Evolutionary conservation across 2,797 vertebrate genomes (phyloP).

Genomic region (Tokudaia tokunoshimensis): DNA sequence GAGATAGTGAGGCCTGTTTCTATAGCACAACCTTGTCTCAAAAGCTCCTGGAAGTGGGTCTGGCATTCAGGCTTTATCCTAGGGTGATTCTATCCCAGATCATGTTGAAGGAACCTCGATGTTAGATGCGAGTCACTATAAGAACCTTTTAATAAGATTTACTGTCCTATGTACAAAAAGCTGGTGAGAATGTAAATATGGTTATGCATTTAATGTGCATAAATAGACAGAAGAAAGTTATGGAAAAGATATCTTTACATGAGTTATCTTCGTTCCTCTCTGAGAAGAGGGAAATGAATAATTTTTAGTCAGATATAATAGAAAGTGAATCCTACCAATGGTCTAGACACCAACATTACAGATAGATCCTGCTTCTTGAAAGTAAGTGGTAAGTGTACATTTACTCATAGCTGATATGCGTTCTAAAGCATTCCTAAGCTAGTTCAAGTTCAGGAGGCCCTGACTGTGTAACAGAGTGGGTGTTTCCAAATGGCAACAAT

Average conservation of each 20-base stretch:
- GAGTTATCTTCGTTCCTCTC: neutral
- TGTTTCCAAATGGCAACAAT: neutral
- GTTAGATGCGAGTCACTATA: neutral
- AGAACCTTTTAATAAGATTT: constrained; percentile 4
- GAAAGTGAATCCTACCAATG: neutral
- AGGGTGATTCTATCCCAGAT: neutral
- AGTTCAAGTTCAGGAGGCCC: neutral
- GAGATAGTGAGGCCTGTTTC: neutral
- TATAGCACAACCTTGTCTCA: constrained; percentile 17
- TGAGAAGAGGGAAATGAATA: constrained; percentile 15
- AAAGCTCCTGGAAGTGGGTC: neutral
- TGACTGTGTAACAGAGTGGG: neutral
- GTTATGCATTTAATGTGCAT: neutral
- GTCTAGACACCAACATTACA: neutral
- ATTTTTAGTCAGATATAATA: neutral
- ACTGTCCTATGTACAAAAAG: constrained; percentile 6
- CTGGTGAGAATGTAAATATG: constrained; percentile 34
- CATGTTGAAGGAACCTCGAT: neutral
- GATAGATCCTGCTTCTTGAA: neutral
- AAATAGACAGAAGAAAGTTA: constrained; percentile 19
- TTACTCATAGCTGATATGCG: neutral
- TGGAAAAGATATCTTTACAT: neutral
- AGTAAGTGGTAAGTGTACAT: neutral
- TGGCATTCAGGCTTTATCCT: neutral
- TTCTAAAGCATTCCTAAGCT: constrained; percentile 11